These are phyloP conservation scores for Micrasema longulum DNA, from an alignment of 1,140 invertebrate species.

Conservation along the genomic window DNA sequence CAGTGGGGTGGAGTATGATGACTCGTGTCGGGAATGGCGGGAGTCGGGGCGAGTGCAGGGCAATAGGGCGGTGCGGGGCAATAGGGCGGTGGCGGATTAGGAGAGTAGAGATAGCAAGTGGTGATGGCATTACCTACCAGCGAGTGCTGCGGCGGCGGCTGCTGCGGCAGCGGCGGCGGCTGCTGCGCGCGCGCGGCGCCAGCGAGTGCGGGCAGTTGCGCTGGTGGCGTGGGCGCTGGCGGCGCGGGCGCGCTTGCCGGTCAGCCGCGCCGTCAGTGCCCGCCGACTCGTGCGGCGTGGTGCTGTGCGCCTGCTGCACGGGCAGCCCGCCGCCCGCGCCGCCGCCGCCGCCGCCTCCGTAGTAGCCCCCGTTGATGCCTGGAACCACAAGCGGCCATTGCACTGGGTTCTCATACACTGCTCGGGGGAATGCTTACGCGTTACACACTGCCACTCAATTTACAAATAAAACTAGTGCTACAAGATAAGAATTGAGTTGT, in stretches of 20 bases:
- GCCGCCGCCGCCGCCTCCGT: slow-evolving; percentile 66
- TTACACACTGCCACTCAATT: slow-evolving; percentile 21
- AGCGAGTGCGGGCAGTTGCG: slow-evolving; percentile 36
- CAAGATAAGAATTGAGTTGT: too few species aligned
- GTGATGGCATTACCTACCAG: slow-evolving; percentile 44
- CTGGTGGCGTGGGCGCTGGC: slow-evolving; percentile 62
- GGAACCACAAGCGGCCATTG: slow-evolving; percentile 37
- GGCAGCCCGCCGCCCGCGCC: slow-evolving; percentile 73
- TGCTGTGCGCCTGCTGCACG: slow-evolving; percentile 81
- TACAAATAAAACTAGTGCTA: too few species aligned
- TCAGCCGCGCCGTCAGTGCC: slow-evolving; percentile 71
- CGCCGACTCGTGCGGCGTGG: slow-evolving; percentile 77
- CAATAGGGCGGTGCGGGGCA: too few species aligned
- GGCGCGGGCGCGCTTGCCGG: slow-evolving; percentile 64
- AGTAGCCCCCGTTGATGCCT: slow-evolving; percentile 52
- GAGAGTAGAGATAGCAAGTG: too few species aligned
- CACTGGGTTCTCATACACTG: slow-evolving; percentile 13
- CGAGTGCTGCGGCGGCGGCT: slow-evolving; percentile 48
- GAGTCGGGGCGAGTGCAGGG: too few species aligned
- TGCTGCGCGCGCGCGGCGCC: slow-evolving; percentile 37
- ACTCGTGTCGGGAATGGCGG: too few species aligned
- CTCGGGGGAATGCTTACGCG: background rate
- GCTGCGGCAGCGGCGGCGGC: slow-evolving; percentile 41
- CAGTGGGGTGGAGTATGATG: too few species aligned
- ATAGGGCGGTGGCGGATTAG: too few species aligned